A percentile compares a stretch with the other conserved stretches of the same genome.
phyloP scores from a whole-genome alignment of 1,140 invertebrate species.

The Drosophila kepulauana region DNA sequence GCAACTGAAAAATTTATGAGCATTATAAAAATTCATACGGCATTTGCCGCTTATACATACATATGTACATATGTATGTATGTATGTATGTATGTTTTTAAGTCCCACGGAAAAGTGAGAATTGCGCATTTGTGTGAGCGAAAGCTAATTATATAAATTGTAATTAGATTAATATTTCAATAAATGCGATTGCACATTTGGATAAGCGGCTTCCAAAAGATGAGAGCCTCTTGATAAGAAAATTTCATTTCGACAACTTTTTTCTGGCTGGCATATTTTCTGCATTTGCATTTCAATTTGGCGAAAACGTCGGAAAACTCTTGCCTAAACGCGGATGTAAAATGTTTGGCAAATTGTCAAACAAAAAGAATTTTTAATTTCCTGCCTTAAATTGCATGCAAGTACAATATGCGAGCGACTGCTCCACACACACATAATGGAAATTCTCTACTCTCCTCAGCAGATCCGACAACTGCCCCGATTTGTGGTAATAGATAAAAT shows the following conservation, averaged over 20 bases:
- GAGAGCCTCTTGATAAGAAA: slow-evolving; percentile 9
- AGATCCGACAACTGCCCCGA: slow-evolving; percentile 5
- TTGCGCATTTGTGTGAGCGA: background rate
- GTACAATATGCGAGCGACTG: slow-evolving; percentile 54
- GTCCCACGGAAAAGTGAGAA: background rate
- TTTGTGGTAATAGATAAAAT: slow-evolving; percentile 49
- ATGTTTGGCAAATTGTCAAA: slow-evolving; percentile 83
- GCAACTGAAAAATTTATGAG: slow-evolving; percentile 27
- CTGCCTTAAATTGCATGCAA: slow-evolving; percentile 77
- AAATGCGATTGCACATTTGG: slow-evolving; percentile 23
- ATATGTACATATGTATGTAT: too few relatives aligned
- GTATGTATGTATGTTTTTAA: background rate
- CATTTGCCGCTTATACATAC: slow-evolving; percentile 4
- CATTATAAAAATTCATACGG: slow-evolving; percentile 21
- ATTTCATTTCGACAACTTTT: slow-evolving; percentile 14
- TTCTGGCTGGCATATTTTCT: slow-evolving; percentile 20
- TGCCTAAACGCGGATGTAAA: slow-evolving; percentile 64
- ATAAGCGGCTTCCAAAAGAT: slow-evolving; percentile 15
- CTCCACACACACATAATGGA: slow-evolving; percentile 34
- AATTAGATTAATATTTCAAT: slow-evolving; percentile 22
- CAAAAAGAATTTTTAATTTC: slow-evolving; percentile 81
- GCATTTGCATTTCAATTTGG: slow-evolving; percentile 53
- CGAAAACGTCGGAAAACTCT: slow-evolving; percentile 31
- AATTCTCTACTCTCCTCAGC: slow-evolving; percentile 22
- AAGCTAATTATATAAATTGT: slow-evolving; percentile 30